These are phyloP conservation scores for Apamea sordens DNA, from an alignment of 2,888 invertebrate species.

Conservation along the genomic window DNA sequence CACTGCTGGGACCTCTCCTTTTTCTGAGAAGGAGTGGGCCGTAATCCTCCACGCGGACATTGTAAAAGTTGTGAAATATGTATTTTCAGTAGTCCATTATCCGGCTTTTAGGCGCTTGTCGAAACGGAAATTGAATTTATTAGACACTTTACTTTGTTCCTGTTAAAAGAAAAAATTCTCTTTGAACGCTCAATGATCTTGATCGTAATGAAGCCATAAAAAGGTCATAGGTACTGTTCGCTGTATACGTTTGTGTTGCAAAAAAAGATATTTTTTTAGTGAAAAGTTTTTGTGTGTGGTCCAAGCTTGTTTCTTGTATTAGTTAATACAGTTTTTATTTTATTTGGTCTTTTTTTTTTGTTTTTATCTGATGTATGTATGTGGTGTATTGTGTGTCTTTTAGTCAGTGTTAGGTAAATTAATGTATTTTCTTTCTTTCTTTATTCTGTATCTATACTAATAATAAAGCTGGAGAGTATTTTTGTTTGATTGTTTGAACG, in stretches of 20 bases:
- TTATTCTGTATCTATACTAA: too few relatives aligned
- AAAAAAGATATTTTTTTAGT: neutral
- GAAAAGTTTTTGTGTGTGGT: neutral
- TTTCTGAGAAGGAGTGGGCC: too few relatives aligned
- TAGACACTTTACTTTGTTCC: constrained; percentile 22
- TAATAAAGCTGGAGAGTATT: too few relatives aligned
- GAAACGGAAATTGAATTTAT: constrained; percentile 50
- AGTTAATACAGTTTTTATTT: too few relatives aligned
- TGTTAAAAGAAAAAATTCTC: constrained; percentile 1
- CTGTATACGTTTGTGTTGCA: too few relatives aligned
- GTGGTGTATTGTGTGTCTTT: too few relatives aligned
- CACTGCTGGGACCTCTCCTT: too few relatives aligned
- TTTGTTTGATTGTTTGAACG: too few relatives aligned
- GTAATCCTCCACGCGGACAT: neutral
- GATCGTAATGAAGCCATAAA: neutral
- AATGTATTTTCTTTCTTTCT: too few relatives aligned
- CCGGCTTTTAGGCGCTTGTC: constrained; percentile 18
- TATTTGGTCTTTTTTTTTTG: too few relatives aligned
- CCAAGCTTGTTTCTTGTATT: neutral
- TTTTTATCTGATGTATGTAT: too few relatives aligned
- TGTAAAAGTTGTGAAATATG: constrained; percentile 3
- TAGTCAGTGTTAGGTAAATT: too few relatives aligned
- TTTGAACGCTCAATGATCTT: constrained; percentile 17
- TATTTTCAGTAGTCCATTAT: constrained; percentile 30
- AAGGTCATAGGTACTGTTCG: neutral